Base-by-base conservation (phyloP, 1,140 invertebrate species). In the Pseudachorutes palmiensis region DNA sequence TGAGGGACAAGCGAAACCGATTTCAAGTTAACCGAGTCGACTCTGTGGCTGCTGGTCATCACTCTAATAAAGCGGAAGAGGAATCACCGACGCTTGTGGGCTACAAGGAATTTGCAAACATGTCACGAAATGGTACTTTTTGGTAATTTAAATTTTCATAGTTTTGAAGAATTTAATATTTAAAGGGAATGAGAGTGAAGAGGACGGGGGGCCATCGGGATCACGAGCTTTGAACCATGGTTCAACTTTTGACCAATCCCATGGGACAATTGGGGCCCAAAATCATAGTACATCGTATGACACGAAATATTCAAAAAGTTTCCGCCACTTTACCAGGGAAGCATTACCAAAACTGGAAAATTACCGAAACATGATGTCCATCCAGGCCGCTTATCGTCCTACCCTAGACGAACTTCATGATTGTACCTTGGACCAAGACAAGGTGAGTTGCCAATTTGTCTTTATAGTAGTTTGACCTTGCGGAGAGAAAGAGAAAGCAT, bases 401-500 rank as follows among this genome's bases (percentile, higher is more conserved):
- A 95, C 94, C 1, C 80, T 97, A 19, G 92, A 95, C 76, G 92
- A 97, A 79, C 83, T 97, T 1, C 92, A 95, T 79, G 91, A 94
- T 77, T 84, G 87, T 28, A 89, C 88, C 24, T 75, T 90, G n/a
- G 9, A 58, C 19, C 82, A 84, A 31, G 84, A 84, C 73, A 90
- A 90, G 85, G 88, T 90, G 78, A 80, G 79, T 51, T 41, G n/a
- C n/a, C n/a, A n/a, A n/a, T n/a, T n/a, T n/a, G n/a, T n/a, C n/a
- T n/a, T n/a, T n/a, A n/a, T n/a, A n/a, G n/a, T n/a, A n/a, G n/a
- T n/a, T n/a, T n/a, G n/a, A n/a, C n/a, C n/a, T n/a, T n/a, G n/a
- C n/a, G n/a, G n/a, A n/a, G n/a, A n/a, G n/a, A n/a, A n/a, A n/a
- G n/a, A n/a, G n/a, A n/a, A n/a, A n/a, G n/a, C n/a, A n/a, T n/a